Evolutionary conservation across 2,113 vertebrate genomes (phyloP).

Genomic region (Nettapus auritus): DNA sequence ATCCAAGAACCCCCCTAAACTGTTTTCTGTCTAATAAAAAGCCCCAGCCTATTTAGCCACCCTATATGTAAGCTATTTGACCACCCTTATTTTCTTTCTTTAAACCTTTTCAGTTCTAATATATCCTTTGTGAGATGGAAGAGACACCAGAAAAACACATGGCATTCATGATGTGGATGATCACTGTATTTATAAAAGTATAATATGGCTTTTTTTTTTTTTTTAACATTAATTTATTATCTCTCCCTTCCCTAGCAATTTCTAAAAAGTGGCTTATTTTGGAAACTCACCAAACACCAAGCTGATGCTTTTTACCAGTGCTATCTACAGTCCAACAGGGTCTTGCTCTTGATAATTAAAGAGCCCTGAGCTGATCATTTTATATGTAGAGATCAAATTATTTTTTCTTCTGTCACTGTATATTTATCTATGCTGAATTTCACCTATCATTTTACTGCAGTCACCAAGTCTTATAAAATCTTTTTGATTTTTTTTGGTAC

Average conservation of each 20-base stretch:
- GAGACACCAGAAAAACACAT: background rate
- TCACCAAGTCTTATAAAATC: background rate
- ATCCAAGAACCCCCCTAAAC: background rate
- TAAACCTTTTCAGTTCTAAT: background rate
- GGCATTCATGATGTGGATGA: background rate
- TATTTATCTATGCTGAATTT: background rate
- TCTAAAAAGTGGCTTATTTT: background rate
- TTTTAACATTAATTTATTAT: background rate
- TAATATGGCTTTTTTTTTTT: too few species aligned
- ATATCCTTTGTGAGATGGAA: background rate
- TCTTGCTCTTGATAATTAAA: background rate
- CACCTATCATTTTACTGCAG: background rate
- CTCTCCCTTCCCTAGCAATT: background rate
- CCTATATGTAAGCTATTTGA: background rate
- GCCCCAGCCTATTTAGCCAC: background rate
- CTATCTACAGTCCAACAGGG: background rate
- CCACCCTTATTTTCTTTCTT: background rate
- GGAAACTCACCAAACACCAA: background rate
- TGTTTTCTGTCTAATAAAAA: background rate
- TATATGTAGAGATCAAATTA: background rate
- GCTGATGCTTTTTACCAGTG: background rate
- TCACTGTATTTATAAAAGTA: background rate
- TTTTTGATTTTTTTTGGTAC: background rate
- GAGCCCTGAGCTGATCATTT: background rate
- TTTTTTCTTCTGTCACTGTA: background rate